Base-by-base conservation (phyloP, 1,140 invertebrate species). In the Papilio polyxenes region DNA sequence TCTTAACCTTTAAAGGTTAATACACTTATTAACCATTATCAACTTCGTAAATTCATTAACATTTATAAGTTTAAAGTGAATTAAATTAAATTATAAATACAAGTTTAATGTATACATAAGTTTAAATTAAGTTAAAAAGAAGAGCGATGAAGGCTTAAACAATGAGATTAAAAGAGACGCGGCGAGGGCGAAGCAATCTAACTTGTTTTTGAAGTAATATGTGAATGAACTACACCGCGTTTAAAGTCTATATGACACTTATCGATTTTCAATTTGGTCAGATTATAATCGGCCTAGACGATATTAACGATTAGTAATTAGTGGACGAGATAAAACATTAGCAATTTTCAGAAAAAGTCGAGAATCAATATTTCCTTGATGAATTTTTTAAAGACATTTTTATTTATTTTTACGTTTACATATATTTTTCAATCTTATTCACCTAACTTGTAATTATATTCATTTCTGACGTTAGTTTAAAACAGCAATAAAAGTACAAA, bases 121-220 rank as follows among this genome's bases (percentile, higher is more conserved):
- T 56, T 17, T 31, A 65, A 65, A 20, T 31, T 69, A 72, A 72
- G 23, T 8, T 72, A 72, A 65, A 72, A 65, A 65, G 59, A 65
- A 69, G 65, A 72, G 37, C 65, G 37, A 37, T 37, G 65, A 37
- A 37, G 65, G 4, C 31, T 72, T 62, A 5, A 72, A 40, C 20
- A 40, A 72, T 69, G 65, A 13, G 65, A 72, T 72, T 72, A 40
- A 72, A 72, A 13, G 23, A 72, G 62, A 31, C 65, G 65, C 11
- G 11, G 31, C 65, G 65, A 69, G 31, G 65, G 9, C 65, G 31
- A 72, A 72, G 65, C 37, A 72, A 37, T 40, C 13, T 37, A 72
- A 72, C 31, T 40, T 72, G 31, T 72, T 72, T 69, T 37, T 72
- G 15, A 72, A 72, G 31, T 31, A 15, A 15, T 37, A 72, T 72